Conservation (phyloP, 1,140 invertebrate genomes). For the Philaenus spumarius region DNA sequence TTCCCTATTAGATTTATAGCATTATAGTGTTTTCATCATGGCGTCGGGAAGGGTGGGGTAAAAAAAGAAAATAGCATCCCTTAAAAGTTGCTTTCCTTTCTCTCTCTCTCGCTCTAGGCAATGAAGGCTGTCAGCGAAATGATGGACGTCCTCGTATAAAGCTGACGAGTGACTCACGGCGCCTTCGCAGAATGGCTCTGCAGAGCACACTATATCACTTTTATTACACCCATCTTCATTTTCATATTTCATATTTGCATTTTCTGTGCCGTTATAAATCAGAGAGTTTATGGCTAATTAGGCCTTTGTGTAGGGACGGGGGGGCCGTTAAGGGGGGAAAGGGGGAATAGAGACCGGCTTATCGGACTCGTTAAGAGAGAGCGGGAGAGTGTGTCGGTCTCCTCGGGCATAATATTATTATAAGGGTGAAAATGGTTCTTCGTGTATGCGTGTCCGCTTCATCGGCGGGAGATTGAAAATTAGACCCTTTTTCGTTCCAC, state of each 20-base stretch:
- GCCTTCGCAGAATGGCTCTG: conserved; percentile 63
- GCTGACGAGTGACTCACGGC: conserved; percentile 50
- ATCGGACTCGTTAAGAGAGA: not conserved
- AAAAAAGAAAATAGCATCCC: conserved; percentile 2
- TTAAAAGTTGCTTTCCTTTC: conserved; percentile 12
- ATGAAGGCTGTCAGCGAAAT: conserved; percentile 57
- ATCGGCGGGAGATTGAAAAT: too few species aligned
- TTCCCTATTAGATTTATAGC: conserved; percentile 23
- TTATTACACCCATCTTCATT: conserved; percentile 72
- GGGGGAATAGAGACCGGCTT: not conserved
- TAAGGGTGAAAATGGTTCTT: conserved; percentile 9
- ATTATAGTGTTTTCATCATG: conserved; percentile 26
- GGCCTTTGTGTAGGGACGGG: conserved; percentile 34
- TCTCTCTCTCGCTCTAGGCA: conserved; percentile 35
- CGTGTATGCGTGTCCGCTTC: too few species aligned
- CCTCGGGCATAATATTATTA: conserved; percentile 6
- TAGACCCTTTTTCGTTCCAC: too few species aligned
- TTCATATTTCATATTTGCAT: conserved; percentile 76
- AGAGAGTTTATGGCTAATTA: conserved; percentile 62
- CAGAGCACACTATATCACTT: conserved; percentile 68
- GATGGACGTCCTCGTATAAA: conserved; percentile 57
- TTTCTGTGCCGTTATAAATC: conserved; percentile 52
- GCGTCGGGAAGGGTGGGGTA: not conserved
- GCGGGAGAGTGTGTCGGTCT: not conserved
- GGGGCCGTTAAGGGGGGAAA: not conserved